Base-by-base conservation (phyloP, 2,888 invertebrate genomes). In the Steromphala cineraria region DNA sequence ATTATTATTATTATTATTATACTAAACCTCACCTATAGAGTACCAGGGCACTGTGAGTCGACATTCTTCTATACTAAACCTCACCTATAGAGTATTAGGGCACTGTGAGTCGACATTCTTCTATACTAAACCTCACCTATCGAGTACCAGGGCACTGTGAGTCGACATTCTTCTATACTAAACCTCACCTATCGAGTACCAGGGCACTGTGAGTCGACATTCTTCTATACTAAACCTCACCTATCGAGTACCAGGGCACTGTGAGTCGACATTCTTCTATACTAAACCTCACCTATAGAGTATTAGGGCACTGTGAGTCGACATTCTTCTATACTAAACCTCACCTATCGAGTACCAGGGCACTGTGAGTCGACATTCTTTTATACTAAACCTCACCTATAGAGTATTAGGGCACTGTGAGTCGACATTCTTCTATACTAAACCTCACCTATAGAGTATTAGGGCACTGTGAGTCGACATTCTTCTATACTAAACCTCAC, bases 41-140 rank as follows among this genome's bases (percentile, higher is more conserved):
- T 76, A 76, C 31, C 21, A 53, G 21, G 76, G 76, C 21, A n/a
- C n/a, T n/a, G n/a, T n/a, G n/a, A n/a, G n/a, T 76, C 53, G 2
- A 55, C 55, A n/a, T 76, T 53, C 76, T 76, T 76, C 19, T 76
- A 31, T n/a, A 53, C 76, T 2, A 53, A 76, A 53, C 76, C 28
- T 28, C 24, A 7, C 24, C 24, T 13, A 76, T 76, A 17, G 53
- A 24, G 8, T 76, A 76, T n/a, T 13, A 53, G 21, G 76, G 76
- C 21, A n/a, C n/a, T n/a, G n/a, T n/a, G n/a, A n/a, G n/a, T 76
- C 53, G 2, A 55, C 55, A n/a, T 76, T 53, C 76, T 76, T 76
- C 19, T 76, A 31, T n/a, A 53, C 76, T 2, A 53, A 76, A 53
- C 76, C 28, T 28, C 24, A 7, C 24, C 24, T 13, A 76, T 76